Evolutionary conservation across 2,888 invertebrate genomes (phyloP), one percentile per base, ranked within the genome.

Genomic region (Orthonevra nobilis): DNA sequence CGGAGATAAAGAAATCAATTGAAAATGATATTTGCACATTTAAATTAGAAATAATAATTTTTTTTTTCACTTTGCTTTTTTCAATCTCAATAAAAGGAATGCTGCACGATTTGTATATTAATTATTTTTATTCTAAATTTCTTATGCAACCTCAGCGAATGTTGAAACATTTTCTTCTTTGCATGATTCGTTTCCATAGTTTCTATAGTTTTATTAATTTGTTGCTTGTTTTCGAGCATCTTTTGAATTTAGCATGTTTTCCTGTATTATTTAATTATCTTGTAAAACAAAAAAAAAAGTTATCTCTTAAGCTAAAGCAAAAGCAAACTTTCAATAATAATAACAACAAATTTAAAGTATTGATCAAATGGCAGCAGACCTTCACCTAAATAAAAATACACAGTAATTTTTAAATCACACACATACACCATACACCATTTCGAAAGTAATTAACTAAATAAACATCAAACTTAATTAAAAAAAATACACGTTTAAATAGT

Each of bases 401-500:
- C 40, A 34, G 10, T 64, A 44, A 54, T 23, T 40, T 23, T n/a
- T 44, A 36, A 46, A 26, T 34, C 36, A 17, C 32, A 5, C 48
- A 44, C 42, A 58, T 52, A n/a, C 34, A 44, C 56, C 23, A 4
- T 23, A 23, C 23, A 58, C 46, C 19, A 69, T 72, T 52, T 63
- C 23, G 42, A 79, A 58, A 54, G 66, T 30, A 42, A 64, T 19
- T 12, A 60, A 38, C n/a, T n/a, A 52, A 66, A 44, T 30, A 61
- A 54, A 42, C 54, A 58, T 34, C 36, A 58, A 34, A 52, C 54
- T 32, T 60, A 30, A 54, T 32, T 23, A 32, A 46, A 46, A 54
- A n/a, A 56, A 61, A 64, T 42, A 81, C 72, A 81, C 72, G 64
- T 72, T 44, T 64, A 82, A 58, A 68, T 70, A 74, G 64, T 68